Evolutionary conservation across 2,888 invertebrate genomes (phyloP), one percentile per base, ranked within the genome.

Genomic region (Cremastobaeus sp.): DNA sequence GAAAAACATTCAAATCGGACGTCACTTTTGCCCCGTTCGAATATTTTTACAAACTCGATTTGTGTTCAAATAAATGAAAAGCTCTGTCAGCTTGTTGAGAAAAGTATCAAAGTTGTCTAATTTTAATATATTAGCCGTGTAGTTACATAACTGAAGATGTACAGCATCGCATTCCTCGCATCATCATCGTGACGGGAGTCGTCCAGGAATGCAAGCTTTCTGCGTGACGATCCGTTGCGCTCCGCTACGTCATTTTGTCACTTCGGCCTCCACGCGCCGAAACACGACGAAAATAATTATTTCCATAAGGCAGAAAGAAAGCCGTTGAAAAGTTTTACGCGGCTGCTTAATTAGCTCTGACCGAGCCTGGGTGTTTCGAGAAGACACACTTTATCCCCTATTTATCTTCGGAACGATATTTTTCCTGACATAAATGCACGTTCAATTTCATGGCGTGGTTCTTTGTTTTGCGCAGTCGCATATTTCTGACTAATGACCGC

Each of bases 101-200:
- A n/a, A 32, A 50, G 76, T 78, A 62, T 30, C 81, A 79, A 79
- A 81, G 77, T 72, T 76, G 79, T 76, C 75, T 78, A 78, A 81
- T 79, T 78, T 78, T 79, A 78, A 83, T 80, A 79, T 80, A 81
- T 83, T 79, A 81, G 79, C 82, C 81, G 80, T 78, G 70, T 76
- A 76, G 82, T 84, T 84, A 81, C 78, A 79, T 80, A 83, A 84
- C 78, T 70, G 76, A 50, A 79, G 80, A 79, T 79, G 77, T 79
- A 79, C 75, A 76, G 73, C 78, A 77, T 80, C 76, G 79, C 82
- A 82, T 82, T 81, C 80, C 69, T 76, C 64, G 78, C 78, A 82
- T 82, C 80, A 83, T 80, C 64, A 69, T 77, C 77, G 78, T 80
- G 79, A 73, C 74, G 75, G 66, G 76, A 77, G 76, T 78, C 79